A percentile compares a stretch with the other conserved stretches of the same genome.
Evolutionary conservation across 2,888 invertebrate species (phyloP).

Genomic region (Lasioglossum marginatum): DNA sequence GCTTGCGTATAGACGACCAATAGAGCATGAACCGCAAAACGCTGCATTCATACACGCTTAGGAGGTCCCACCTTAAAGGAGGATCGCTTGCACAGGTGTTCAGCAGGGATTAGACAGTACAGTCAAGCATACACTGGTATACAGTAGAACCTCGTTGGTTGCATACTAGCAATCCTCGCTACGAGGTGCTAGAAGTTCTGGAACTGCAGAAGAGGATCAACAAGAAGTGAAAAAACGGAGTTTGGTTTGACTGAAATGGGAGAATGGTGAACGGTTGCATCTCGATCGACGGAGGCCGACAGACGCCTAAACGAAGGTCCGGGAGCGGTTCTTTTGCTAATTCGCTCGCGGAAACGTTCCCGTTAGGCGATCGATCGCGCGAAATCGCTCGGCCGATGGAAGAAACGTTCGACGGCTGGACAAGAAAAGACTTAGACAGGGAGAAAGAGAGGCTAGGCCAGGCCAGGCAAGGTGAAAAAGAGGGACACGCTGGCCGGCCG

Average conservation of each 20-base stretch:
- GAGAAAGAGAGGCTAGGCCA: slow-evolving; percentile 11
- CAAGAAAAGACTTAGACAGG: slow-evolving; percentile 37
- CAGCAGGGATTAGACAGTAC: no score
- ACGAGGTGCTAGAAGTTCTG: no score
- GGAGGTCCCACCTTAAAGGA: no score
- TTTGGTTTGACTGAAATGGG: neutral
- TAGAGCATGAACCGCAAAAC: no score
- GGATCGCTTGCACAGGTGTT: no score
- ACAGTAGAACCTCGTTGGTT: no score
- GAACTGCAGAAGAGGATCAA: no score
- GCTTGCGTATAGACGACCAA: no score
- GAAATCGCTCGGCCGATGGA: slow-evolving; percentile 39
- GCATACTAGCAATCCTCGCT: no score
- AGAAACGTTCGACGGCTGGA: slow-evolving; percentile 28
- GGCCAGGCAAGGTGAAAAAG: slow-evolving; percentile 18
- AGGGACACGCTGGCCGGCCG: neutral
- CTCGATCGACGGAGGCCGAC: neutral
- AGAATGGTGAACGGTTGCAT: neutral
- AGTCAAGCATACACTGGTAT: no score
- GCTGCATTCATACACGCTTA: no score
- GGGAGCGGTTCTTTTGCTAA: slow-evolving; percentile 17
- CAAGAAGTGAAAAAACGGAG: no score
- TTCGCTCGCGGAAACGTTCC: slow-evolving; percentile 30
- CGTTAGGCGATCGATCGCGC: slow-evolving; percentile 59
- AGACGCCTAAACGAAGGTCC: neutral